Evolutionary conservation across 2,888 invertebrate genomes (phyloP).

Genomic region (Dioctria linearis): DNA sequence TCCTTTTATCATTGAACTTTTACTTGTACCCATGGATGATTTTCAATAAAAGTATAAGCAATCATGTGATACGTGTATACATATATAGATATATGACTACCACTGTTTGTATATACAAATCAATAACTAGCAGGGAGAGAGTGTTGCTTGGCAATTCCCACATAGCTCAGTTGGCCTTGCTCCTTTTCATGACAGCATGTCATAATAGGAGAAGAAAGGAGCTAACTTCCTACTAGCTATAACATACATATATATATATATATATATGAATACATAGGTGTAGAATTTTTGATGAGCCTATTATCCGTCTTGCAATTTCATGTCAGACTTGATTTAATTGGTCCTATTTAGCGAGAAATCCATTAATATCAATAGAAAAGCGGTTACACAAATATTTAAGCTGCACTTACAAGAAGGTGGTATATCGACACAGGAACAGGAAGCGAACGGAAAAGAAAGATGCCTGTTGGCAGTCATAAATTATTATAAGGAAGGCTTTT

Average conservation of each 20-base stretch:
- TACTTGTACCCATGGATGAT: too few relatives aligned
- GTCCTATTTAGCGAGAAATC: slow-evolving; percentile 21
- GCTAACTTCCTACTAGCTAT: slow-evolving; percentile 2
- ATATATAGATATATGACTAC: too few relatives aligned
- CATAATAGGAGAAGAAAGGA: not conserved
- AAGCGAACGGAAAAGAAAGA: slow-evolving; percentile 1
- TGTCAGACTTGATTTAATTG: not conserved
- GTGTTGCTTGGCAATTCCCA: not conserved
- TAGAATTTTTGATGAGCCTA: not conserved
- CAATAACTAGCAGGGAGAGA: slow-evolving; percentile 2
- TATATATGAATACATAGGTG: too few relatives aligned
- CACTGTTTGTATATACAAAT: not conserved
- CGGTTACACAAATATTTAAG: slow-evolving; percentile 41
- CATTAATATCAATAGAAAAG: slow-evolving; percentile 41
- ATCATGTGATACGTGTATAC: too few relatives aligned
- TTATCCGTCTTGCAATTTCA: not conserved
- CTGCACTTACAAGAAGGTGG: slow-evolving; percentile 25
- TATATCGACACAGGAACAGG: not conserved
- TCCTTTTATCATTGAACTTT: too few relatives aligned
- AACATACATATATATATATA: not conserved
- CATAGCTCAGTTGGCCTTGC: not conserved
- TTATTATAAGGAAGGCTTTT: too few relatives aligned
- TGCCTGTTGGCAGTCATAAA: slow-evolving; percentile 29
- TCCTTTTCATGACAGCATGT: slow-evolving; percentile 2
- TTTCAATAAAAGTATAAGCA: too few relatives aligned